Conservation (phyloP, 1,140 invertebrate species). For the Sycophila sp. region DNA sequence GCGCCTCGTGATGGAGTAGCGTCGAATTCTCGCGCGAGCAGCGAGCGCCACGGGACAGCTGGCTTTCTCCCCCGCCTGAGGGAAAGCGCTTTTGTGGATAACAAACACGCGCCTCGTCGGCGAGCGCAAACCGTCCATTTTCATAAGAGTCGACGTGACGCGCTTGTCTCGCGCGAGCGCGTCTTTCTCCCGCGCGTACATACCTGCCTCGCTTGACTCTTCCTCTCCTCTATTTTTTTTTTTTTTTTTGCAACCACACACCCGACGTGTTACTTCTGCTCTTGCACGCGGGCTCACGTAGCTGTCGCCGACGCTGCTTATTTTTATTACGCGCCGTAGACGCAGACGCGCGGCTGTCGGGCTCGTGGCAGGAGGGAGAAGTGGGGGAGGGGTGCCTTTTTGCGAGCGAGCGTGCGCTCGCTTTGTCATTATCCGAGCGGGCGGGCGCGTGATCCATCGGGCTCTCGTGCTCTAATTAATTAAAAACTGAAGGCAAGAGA, state of each 20-base stretch:
- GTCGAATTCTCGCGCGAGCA: conserved; percentile 11
- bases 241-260: too few species aligned
- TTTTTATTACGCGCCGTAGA: too few species aligned
- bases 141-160: conserved; percentile 45
- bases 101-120: conserved; percentile 29
- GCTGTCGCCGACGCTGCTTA: too few species aligned
- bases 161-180: background rate
- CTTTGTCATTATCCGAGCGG: conserved; percentile 3
- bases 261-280: background rate
- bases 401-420: too few species aligned
- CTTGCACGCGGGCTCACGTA: background rate
- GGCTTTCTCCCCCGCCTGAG: too few species aligned
- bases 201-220: background rate
- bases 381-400: too few species aligned
- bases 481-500: background rate
- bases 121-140: conserved; percentile 52
- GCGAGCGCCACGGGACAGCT: too few species aligned
- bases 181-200: background rate
- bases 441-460: conserved; percentile 5
- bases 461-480: conserved; percentile 24
- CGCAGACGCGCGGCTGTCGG: background rate
- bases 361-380: too few species aligned
- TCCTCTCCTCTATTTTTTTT: background rate
- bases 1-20: background rate
- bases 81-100: conserved; percentile 33